These are phyloP conservation scores for Teleogryllus oceanicus DNA, from an alignment of 2,888 invertebrate genomes.

Conservation along the genomic window DNA sequence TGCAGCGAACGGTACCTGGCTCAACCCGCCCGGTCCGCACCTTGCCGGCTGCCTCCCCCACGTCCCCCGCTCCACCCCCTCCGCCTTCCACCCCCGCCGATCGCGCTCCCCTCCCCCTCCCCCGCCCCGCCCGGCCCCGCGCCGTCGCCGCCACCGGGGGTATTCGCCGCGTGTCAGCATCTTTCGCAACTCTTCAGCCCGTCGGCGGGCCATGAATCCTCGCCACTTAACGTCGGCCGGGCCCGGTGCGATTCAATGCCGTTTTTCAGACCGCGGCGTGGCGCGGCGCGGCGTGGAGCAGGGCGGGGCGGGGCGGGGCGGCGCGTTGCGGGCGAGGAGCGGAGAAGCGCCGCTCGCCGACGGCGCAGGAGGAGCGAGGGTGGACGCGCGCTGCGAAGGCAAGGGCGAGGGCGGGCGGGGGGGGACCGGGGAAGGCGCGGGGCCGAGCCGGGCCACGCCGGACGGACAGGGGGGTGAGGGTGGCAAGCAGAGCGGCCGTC, in stretches of 20 bases:
- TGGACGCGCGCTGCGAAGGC: background rate
- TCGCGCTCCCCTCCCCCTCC: background rate
- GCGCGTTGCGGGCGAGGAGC: background rate
- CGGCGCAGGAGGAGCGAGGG: background rate
- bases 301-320: background rate
- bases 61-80: background rate
- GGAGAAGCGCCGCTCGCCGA: background rate
- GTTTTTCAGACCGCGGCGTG: background rate
- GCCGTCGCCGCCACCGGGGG: background rate
- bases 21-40: background rate
- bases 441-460: background rate
- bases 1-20: constrained; percentile 7
- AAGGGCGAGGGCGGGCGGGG: background rate
- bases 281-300: background rate
- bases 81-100: background rate
- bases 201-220: constrained; percentile 18
- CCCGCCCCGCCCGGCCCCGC: background rate
- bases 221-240: background rate
- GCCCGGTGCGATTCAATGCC: background rate
- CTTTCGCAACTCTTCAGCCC: constrained; percentile 18
- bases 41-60: background rate
- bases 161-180: constrained; percentile 1
- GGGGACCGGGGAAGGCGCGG: background rate
- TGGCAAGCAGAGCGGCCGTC: background rate
- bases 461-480: background rate